Conservation (phyloP, 1,140 invertebrate species). For the Philopotamus ludificatus region DNA sequence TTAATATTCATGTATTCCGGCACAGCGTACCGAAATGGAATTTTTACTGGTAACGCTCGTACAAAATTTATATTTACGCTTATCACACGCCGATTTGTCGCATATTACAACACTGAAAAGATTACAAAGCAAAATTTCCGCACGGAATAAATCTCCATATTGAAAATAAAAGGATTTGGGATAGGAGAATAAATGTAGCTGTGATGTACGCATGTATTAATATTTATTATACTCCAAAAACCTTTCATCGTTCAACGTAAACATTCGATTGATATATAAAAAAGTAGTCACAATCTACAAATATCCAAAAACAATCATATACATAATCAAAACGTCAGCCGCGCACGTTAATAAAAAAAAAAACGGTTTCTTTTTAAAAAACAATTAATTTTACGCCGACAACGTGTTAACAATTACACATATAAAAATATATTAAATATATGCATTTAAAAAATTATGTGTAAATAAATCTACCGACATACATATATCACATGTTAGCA, state of each 20-base stretch:
- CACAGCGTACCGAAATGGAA: too few species aligned
- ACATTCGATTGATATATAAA: background rate
- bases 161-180: too few species aligned
- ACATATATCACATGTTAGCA: background rate
- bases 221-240: background rate
- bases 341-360: background rate
- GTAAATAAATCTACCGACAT: conserved; percentile 7
- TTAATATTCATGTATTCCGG: too few species aligned
- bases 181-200: too few species aligned
- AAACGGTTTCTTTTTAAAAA: background rate
- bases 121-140: too few species aligned
- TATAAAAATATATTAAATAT: conserved; percentile 21
- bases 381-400: too few species aligned
- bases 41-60: too few species aligned
- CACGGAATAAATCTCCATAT: too few species aligned
- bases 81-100: too few species aligned
- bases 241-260: background rate
- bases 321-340: background rate
- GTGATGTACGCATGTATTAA: background rate
- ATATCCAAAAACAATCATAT: background rate
- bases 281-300: background rate
- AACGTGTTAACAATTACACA: background rate
- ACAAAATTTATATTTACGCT: too few species aligned
- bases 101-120: too few species aligned
- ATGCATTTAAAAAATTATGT: conserved; percentile 6